Conservation (phyloP, 1,140 invertebrate species). For the Mycetomoellerius zeteki region DNA sequence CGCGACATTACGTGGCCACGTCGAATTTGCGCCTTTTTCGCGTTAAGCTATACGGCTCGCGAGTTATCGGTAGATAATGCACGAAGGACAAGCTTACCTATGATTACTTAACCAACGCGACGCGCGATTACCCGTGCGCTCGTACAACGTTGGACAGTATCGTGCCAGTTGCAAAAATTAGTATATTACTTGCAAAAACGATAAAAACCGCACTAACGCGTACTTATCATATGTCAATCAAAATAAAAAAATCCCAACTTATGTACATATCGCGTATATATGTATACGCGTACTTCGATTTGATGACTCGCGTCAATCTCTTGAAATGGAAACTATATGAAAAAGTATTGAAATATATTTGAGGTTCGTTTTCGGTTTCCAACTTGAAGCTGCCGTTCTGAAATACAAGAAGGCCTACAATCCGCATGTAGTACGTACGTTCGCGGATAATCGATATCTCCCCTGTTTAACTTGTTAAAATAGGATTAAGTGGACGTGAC, state of each 20-base stretch:
- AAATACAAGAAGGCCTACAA: not conserved
- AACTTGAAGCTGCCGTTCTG: not conserved
- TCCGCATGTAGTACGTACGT: not conserved
- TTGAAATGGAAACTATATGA: not conserved
- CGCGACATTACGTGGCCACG: slow-evolving; percentile 30
- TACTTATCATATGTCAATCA: slow-evolving; percentile 31
- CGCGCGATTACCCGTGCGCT: slow-evolving; percentile 50
- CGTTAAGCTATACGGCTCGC: slow-evolving; percentile 21
- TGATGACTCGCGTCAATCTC: not conserved
- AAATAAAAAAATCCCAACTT: not conserved
- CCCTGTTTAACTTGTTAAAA: not conserved
- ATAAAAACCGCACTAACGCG: slow-evolving; percentile 60
- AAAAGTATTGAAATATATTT: slow-evolving; percentile 5
- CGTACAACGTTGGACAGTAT: slow-evolving; percentile 24
- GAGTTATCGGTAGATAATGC: slow-evolving; percentile 71
- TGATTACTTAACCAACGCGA: slow-evolving; percentile 71
- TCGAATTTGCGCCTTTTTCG: slow-evolving; percentile 54
- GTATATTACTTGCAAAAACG: slow-evolving; percentile 27
- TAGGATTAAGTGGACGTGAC: not conserved
- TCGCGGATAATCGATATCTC: not conserved
- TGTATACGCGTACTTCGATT: not conserved
- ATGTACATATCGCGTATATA: not conserved
- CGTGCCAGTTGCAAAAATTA: slow-evolving; percentile 57
- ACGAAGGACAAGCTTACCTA: slow-evolving; percentile 74
- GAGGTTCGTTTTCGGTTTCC: not conserved